Percentiles rank a stretch among this genome's conserved stretches.
phyloP scores from a whole-genome alignment of 2,113 vertebrate genomes.

The Carassius auratus region DNA sequence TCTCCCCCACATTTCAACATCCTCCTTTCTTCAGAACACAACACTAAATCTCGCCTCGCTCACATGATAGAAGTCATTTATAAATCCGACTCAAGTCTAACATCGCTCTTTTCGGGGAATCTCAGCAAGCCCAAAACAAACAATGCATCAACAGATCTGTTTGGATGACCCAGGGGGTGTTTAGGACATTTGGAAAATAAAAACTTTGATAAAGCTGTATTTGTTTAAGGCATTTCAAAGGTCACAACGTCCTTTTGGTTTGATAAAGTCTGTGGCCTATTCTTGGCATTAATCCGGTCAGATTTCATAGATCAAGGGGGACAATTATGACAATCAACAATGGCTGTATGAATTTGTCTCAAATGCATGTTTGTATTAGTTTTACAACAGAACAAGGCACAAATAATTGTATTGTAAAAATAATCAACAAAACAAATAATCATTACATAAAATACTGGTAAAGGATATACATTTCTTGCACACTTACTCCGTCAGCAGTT shows the following conservation, averaged over 20 bases:
- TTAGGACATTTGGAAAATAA: neutral
- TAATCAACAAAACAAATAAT: too few species aligned
- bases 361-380: too few species aligned
- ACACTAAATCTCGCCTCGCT: neutral
- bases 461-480: too few species aligned
- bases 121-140: neutral
- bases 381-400: too few species aligned
- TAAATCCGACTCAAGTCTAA: neutral
- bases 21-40: constrained; percentile 7
- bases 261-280: neutral
- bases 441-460: too few species aligned
- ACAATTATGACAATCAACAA: too few species aligned
- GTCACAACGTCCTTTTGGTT: neutral
- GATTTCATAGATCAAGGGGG: too few species aligned
- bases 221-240: constrained; percentile 35
- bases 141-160: neutral
- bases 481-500: constrained; percentile 83
- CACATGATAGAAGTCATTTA: neutral
- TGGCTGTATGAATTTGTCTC: too few species aligned
- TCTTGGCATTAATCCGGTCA: too few species aligned
- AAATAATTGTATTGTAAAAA: too few species aligned
- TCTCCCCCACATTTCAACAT: constrained; percentile 26
- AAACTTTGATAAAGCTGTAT: neutral
- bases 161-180: neutral
- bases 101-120: neutral